phyloP scores from a whole-genome alignment of 2,113 vertebrate species.

The Hippoglossus stenolepis region DNA sequence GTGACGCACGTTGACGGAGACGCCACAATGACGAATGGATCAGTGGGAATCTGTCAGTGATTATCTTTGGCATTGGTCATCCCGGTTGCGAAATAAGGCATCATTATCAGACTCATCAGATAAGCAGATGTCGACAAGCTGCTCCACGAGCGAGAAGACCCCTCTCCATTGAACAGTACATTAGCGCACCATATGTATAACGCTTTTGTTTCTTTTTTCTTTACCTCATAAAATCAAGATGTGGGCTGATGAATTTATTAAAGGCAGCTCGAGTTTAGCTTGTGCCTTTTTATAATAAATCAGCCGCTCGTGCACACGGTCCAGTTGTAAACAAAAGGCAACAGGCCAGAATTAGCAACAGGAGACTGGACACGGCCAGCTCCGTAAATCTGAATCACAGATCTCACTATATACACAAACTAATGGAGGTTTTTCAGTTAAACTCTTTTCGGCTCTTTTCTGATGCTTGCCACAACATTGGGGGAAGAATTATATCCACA shows the following conservation, averaged over 20 bases:
- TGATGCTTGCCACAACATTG: not conserved
- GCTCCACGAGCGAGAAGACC: slow-evolving; percentile 68
- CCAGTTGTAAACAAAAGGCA: slow-evolving; percentile 32
- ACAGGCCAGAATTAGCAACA: not conserved
- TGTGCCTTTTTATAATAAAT: not conserved
- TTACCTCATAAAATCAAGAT: slow-evolving; percentile 39
- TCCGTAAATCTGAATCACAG: not conserved
- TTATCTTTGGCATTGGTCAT: slow-evolving; percentile 72
- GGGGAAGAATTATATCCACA: not conserved
- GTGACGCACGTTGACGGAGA: slow-evolving; percentile 29
- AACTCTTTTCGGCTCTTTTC: not conserved
- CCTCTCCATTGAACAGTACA: slow-evolving; percentile 53
- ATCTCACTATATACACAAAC: not conserved
- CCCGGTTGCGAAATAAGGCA: slow-evolving; percentile 59
- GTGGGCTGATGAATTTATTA: slow-evolving; percentile 32
- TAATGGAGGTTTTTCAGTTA: not conserved
- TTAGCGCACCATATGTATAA: slow-evolving; percentile 60
- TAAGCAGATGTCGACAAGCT: slow-evolving; percentile 81
- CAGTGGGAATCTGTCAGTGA: slow-evolving; percentile 60
- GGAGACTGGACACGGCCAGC: not conserved
- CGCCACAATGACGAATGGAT: slow-evolving; percentile 33
- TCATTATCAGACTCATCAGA: slow-evolving; percentile 81
- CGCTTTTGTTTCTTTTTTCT: not conserved
- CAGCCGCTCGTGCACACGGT: not conserved
- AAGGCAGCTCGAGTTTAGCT: not conserved